Percentiles rank a stretch among this genome's conserved stretches.
These are phyloP conservation scores for Tolmerus cingulatus DNA, from an alignment of 2,888 invertebrate genomes.

Conservation along the genomic window DNA sequence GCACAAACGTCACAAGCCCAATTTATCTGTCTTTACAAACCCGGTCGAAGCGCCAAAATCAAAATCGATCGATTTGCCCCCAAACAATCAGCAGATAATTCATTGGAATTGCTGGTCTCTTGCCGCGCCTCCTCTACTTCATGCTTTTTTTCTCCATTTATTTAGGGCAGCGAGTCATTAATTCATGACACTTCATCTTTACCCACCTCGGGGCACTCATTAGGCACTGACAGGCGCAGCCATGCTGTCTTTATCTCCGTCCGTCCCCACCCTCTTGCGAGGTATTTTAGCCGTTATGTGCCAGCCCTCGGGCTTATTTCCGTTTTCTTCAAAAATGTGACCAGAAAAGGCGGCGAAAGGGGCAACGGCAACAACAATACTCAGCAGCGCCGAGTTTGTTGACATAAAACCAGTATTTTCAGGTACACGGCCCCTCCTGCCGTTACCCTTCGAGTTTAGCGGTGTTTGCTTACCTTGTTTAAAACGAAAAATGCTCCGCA, in stretches of 20 bases:
- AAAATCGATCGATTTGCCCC: background rate
- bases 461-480: background rate
- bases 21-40: background rate
- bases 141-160: background rate
- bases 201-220: background rate
- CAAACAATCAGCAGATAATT: background rate
- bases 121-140: background rate
- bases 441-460: background rate
- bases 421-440: background rate
- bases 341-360: background rate
- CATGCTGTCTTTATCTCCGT: background rate
- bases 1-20: background rate
- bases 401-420: constrained; percentile 2
- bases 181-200: constrained; percentile 8
- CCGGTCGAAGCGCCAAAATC: background rate
- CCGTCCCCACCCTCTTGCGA: background rate
- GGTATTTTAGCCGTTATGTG: background rate
- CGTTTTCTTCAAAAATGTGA: background rate
- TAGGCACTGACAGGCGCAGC: background rate
- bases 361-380: background rate
- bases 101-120: background rate
- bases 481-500: background rate
- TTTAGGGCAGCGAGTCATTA: background rate
- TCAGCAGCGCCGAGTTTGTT: background rate
- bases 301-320: background rate